Percentiles rank a stretch among this genome's conserved stretches.
phyloP scores from a whole-genome alignment of 2,888 invertebrate species.

The Hirtodrosophila histrioides region DNA sequence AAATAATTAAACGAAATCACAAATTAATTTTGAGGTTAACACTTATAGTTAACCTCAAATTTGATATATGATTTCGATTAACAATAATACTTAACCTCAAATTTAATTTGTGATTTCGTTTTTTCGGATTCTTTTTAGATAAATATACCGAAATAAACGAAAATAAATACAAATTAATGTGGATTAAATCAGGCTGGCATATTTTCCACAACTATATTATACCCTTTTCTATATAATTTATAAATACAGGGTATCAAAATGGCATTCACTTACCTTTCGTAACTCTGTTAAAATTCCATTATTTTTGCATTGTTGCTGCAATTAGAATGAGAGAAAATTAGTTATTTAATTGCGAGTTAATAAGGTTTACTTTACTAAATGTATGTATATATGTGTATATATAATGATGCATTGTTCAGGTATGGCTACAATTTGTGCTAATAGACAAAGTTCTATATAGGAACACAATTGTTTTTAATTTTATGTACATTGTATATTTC shows the following conservation, averaged over 20 bases:
- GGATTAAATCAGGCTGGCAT: no score
- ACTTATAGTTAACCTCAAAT: no score
- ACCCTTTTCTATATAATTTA: neutral
- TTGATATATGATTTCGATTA: no score
- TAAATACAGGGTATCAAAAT: neutral
- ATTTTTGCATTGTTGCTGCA: constrained; percentile 65
- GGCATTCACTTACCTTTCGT: constrained; percentile 56
- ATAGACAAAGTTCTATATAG: neutral
- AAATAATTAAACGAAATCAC: no score
- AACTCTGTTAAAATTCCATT: constrained; percentile 70
- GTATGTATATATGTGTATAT: constrained; percentile 15
- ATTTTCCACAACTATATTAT: neutral
- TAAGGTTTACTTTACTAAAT: constrained; percentile 14
- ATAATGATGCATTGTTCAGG: constrained; percentile 30
- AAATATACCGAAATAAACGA: no score
- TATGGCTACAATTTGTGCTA: constrained; percentile 20
- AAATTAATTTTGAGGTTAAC: no score
- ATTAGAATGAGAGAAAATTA: constrained; percentile 45
- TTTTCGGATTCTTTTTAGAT: no score
- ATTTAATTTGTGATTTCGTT: no score
- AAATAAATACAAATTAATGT: no score
- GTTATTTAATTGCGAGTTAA: constrained; percentile 39
- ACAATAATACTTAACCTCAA: no score
- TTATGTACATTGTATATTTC: no score
- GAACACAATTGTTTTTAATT: no score